These are phyloP conservation scores for Agrotis clavis DNA, from an alignment of 2,888 invertebrate genomes.

Conservation along the genomic window DNA sequence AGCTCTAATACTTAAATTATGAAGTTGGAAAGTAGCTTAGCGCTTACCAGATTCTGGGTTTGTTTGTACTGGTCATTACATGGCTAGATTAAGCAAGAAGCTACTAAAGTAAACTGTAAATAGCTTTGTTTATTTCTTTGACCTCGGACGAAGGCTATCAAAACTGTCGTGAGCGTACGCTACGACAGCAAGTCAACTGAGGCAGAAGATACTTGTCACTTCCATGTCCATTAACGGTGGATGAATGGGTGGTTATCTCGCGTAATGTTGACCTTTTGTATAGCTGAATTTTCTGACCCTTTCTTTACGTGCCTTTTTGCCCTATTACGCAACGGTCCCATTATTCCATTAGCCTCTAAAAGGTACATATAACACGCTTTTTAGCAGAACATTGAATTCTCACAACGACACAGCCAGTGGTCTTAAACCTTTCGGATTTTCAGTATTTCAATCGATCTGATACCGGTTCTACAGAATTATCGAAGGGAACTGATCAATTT, in stretches of 20 bases:
- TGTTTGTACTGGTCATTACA: not conserved
- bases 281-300: conserved; percentile 12
- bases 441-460: no score
- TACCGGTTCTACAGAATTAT: no score
- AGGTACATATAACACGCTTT: conserved; percentile 21
- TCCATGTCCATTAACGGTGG: not conserved
- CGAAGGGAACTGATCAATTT: no score
- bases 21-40: conserved; percentile 12
- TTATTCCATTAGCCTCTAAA: conserved; percentile 28
- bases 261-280: conserved; percentile 16
- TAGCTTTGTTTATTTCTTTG: not conserved
- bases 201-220: not conserved
- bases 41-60: not conserved
- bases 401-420: conserved; percentile 9
- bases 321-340: conserved; percentile 10
- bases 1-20: conserved; percentile 35
- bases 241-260: conserved; percentile 1
- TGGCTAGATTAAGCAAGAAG: no score
- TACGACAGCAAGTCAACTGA: not conserved
- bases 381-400: conserved; percentile 19
- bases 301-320: conserved; percentile 10
- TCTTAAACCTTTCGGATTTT: no score
- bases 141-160: not conserved
- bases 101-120: no score
- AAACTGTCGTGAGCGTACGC: not conserved